Conservation (phyloP, 2,797 vertebrate species). For the Heterohyrax brucei region DNA sequence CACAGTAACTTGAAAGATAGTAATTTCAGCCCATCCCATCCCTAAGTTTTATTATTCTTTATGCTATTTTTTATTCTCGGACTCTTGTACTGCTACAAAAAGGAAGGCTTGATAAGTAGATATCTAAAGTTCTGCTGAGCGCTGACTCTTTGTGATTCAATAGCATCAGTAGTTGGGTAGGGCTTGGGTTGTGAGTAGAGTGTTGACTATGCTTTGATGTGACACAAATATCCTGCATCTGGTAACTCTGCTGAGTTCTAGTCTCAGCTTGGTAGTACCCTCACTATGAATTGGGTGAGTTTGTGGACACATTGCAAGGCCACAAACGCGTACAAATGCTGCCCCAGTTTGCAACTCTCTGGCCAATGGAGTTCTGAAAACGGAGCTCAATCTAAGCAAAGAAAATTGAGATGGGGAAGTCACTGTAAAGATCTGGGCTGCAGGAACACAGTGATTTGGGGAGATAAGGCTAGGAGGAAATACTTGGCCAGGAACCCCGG, state of each 20-base stretch:
- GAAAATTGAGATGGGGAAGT: slow-evolving; percentile 3
- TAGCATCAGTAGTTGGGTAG: slow-evolving; percentile 49
- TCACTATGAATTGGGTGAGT: neutral
- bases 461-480: neutral
- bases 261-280: neutral
- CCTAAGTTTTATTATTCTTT: neutral
- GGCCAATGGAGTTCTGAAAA: slow-evolving; percentile 49
- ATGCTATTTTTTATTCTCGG: slow-evolving; percentile 14
- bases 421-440: neutral
- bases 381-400: slow-evolving; percentile 19
- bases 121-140: neutral
- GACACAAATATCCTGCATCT: neutral
- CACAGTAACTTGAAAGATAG: neutral
- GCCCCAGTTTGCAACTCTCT: neutral
- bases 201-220: slow-evolving; percentile 36
- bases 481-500: neutral
- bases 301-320: fast-evolving
- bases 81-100: neutral
- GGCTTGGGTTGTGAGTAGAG: neutral
- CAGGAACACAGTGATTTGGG: neutral
- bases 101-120: neutral
- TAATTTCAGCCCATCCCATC: neutral
- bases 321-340: neutral
- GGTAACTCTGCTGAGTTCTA: neutral
- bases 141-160: slow-evolving; percentile 1